Conservation (phyloP, 23 tunicate genomes). For the Botrylloides violaceus region DNA sequence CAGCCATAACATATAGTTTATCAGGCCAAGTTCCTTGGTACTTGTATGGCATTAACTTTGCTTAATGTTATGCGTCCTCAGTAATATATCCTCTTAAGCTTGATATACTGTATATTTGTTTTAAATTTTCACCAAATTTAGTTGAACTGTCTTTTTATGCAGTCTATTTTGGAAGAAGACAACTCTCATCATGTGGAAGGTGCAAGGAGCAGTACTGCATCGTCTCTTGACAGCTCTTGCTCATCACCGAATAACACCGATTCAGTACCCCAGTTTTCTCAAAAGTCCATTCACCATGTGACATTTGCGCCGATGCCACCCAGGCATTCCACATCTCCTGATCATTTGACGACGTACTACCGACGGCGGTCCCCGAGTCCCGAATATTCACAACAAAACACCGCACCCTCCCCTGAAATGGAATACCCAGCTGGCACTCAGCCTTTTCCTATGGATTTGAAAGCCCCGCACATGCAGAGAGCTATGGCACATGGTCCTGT, state of each 20-base stretch:
- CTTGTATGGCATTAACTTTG: too few relatives aligned
- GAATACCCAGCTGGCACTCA: neutral
- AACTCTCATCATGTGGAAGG: slow-evolving; percentile 6
- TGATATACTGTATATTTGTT: too few relatives aligned
- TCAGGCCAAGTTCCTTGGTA: too few relatives aligned
- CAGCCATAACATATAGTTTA: too few relatives aligned
- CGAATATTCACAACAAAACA: neutral
- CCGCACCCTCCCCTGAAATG: neutral
- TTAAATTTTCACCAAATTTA: too few relatives aligned
- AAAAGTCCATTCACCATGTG: slow-evolving; percentile 19
- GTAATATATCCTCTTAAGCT: too few relatives aligned
- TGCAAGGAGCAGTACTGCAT: slow-evolving; percentile 25
- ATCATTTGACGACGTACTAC: slow-evolving; percentile 11
- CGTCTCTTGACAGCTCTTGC: slow-evolving; percentile 24
- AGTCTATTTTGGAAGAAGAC: slow-evolving; percentile 24
- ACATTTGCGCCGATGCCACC: slow-evolving; percentile 31
- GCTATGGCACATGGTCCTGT: slow-evolving; percentile 1
- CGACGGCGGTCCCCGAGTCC: slow-evolving; percentile 24
- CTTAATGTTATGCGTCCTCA: too few relatives aligned
- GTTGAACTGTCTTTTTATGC: neutral
- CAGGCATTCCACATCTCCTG: slow-evolving; percentile 11
- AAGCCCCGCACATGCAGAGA: slow-evolving; percentile 3
- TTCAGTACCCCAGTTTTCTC: neutral
- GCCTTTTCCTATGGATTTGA: neutral
- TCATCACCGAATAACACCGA: slow-evolving; percentile 9